Conservation (phyloP, 2,113 vertebrate genomes). For the Oncorhynchus tshawytscha region DNA sequence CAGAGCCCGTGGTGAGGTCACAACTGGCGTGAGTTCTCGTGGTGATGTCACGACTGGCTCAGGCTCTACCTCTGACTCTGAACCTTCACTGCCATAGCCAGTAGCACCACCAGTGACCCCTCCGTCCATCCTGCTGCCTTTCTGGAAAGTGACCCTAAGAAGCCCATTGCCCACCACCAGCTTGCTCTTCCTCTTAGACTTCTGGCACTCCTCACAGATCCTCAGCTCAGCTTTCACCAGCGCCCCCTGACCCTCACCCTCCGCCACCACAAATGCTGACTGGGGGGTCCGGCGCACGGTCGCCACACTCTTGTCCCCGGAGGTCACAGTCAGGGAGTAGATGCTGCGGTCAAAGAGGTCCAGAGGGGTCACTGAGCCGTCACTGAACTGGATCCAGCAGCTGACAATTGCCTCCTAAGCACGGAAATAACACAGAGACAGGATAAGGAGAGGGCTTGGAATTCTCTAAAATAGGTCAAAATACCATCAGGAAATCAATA, state of each 20-base stretch:
- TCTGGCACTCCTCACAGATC: conserved; percentile 91
- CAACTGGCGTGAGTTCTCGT: conserved; percentile 20
- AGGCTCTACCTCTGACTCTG: conserved; percentile 31
- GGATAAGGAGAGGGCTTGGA: background rate
- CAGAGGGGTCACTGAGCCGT: conserved; percentile 82
- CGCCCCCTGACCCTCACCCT: conserved; percentile 78
- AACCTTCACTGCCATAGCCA: conserved; percentile 8
- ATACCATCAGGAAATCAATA: background rate
- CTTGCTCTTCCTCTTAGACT: conserved; percentile 88
- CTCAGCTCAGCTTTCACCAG: conserved; percentile 86
- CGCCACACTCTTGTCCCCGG: conserved; percentile 83
- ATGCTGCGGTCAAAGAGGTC: conserved; percentile 83
- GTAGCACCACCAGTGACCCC: conserved; percentile 31
- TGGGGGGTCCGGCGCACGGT: conserved; percentile 79
- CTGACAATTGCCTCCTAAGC: conserved; percentile 86
- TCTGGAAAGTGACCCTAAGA: conserved; percentile 78
- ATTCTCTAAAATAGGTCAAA: background rate
- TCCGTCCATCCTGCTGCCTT: conserved; percentile 39
- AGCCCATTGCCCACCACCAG: conserved; percentile 76
- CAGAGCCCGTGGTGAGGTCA: conserved; percentile 37
- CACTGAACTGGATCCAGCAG: conserved; percentile 93
- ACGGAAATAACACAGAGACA: background rate
- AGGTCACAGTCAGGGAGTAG: conserved; percentile 82
- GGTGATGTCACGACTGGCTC: conserved; percentile 50
- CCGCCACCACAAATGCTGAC: conserved; percentile 71